A percentile compares a stretch with the other conserved stretches of the same genome.
phyloP scores from a whole-genome alignment of 2,888 invertebrate genomes.

The Mesorhabditis belari region DNA sequence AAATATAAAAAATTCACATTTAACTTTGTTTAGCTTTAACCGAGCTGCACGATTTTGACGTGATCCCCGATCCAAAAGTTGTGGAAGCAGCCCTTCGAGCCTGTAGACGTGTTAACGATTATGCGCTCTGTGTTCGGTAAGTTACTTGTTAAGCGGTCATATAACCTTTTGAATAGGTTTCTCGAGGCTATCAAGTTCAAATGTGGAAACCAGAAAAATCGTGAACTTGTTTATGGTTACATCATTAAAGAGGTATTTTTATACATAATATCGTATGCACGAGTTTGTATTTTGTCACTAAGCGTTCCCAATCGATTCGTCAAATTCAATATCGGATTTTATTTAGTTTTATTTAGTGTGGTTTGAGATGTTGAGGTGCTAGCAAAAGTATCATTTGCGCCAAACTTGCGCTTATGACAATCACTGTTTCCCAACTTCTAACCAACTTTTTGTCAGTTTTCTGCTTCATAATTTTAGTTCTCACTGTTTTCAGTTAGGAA shows the following conservation, averaged over 20 bases:
- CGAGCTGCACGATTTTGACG: constrained; percentile 50
- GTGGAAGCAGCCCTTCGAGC: constrained; percentile 60
- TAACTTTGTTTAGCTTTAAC: constrained; percentile 40
- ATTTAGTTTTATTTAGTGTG: no score
- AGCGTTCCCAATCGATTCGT: no score
- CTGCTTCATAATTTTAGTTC: no score
- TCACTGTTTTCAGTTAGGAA: no score
- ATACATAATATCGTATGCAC: no score
- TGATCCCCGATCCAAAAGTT: constrained; percentile 52
- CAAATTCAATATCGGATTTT: no score
- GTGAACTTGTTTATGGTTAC: constrained; percentile 60
- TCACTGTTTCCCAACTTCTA: no score
- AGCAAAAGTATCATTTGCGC: no score
- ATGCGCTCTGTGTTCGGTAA: constrained; percentile 60
- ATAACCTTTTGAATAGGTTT: constrained; percentile 77
- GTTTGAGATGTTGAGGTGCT: neutral
- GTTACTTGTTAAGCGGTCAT: constrained; percentile 92
- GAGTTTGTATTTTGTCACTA: no score
- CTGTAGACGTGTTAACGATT: constrained; percentile 86
- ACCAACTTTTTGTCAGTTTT: no score
- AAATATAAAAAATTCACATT: neutral
- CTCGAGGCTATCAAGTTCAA: constrained; percentile 82
- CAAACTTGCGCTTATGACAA: no score
- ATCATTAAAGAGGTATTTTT: constrained; percentile 51
- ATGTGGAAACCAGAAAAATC: constrained; percentile 58